Evolutionary conservation across 2,797 vertebrate species (phyloP).

Genomic region (Sebastes taczanowskii): DNA sequence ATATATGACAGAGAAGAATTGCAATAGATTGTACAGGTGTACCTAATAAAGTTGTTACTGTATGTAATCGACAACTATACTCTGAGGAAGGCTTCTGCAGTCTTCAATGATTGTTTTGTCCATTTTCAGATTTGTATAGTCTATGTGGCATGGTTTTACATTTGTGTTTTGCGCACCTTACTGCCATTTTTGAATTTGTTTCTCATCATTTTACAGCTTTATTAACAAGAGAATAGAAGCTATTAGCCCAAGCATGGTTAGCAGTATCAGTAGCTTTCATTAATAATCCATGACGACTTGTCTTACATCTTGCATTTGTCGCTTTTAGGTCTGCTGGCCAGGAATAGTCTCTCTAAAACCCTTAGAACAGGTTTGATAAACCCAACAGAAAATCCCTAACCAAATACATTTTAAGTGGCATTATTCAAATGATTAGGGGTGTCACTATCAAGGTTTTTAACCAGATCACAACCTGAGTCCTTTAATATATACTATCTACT

Average conservation of each 20-base stretch:
- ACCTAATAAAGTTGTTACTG: background rate
- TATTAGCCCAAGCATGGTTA: background rate
- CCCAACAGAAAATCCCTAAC: background rate
- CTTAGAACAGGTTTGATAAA: background rate
- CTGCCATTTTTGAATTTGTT: background rate
- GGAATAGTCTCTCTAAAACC: background rate
- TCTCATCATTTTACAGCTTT: background rate
- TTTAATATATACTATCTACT: background rate
- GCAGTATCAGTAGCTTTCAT: slow-evolving; percentile 20
- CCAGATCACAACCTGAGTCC: background rate
- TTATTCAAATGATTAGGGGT: background rate
- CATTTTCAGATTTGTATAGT: background rate
- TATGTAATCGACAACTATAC: background rate
- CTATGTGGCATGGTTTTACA: background rate
- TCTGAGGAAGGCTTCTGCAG: background rate
- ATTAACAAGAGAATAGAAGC: background rate
- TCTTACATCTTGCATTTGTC: slow-evolving; percentile 16
- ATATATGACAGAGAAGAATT: background rate
- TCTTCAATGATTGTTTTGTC: background rate
- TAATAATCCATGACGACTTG: slow-evolving; percentile 31
- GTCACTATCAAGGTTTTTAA: background rate
- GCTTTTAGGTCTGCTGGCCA: background rate
- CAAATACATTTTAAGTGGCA: background rate
- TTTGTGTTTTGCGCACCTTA: background rate
- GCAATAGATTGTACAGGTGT: background rate